Conservation (phyloP, 2,113 vertebrate genomes). For the Microcebus murinus region DNA sequence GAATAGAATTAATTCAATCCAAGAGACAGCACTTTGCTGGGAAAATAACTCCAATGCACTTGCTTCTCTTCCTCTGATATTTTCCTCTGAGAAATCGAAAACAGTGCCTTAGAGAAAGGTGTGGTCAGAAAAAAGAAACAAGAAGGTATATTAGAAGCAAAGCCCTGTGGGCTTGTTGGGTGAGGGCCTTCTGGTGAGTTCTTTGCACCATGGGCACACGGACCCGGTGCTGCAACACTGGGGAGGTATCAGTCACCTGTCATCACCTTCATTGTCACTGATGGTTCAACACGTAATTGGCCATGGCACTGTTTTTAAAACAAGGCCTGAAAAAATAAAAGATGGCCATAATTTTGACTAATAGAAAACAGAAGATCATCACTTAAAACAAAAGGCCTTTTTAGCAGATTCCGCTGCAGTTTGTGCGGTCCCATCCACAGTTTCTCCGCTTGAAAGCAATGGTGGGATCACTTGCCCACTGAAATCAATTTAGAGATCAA, state of each 20-base stretch:
- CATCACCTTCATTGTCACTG: neutral
- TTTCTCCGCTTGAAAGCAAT: neutral
- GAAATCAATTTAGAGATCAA: neutral
- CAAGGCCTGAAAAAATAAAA: neutral
- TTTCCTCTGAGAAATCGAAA: neutral
- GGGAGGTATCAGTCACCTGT: neutral
- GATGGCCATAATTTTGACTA: neutral
- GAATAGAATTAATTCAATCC: neutral
- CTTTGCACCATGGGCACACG: rapidly evolving
- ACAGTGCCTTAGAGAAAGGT: neutral
- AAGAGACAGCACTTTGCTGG: neutral
- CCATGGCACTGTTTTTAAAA: neutral
- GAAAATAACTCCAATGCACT: neutral
- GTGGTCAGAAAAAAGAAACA: neutral
- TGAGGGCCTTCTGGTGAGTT: neutral
- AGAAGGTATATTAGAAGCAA: neutral
- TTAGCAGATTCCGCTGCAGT: too few species aligned
- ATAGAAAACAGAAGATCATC: neutral
- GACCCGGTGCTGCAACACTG: neutral
- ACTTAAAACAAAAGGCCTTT: neutral
- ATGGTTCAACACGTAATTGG: neutral
- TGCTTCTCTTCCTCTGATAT: neutral
- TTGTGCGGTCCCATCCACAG: neutral
- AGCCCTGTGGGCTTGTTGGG: neutral
- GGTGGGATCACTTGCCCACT: neutral